These are phyloP conservation scores for Dicyrtomina minuta DNA, from an alignment of 2,888 invertebrate species.

Conservation along the genomic window DNA sequence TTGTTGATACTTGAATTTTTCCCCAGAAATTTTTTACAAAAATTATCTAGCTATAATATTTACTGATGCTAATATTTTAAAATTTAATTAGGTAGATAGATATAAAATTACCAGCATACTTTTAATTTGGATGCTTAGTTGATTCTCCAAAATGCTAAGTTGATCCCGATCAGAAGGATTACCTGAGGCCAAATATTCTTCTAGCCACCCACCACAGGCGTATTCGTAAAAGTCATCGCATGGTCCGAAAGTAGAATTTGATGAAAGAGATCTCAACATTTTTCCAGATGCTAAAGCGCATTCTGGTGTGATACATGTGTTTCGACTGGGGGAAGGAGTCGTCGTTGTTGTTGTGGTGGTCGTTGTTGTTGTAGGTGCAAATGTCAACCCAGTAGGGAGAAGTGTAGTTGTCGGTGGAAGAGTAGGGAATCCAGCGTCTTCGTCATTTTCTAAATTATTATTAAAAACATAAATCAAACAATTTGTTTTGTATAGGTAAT, in stretches of 20 bases:
- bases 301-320: not conserved
- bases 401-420: not conserved
- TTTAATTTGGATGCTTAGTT: not conserved
- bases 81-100: not conserved
- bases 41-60: too few relatives aligned
- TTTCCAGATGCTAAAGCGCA: not conserved
- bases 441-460: not conserved
- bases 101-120: too few relatives aligned
- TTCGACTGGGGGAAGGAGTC: not conserved
- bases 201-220: constrained; percentile 9
- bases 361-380: constrained; percentile 1
- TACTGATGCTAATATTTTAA: too few relatives aligned
- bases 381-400: constrained; percentile 11
- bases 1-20: too few relatives aligned
- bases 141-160: not conserved
- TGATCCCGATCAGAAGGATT: not conserved
- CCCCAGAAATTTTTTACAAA: too few relatives aligned
- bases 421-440: not conserved
- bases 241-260: not conserved
- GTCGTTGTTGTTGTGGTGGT: not conserved
- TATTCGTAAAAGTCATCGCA: constrained; percentile 8
- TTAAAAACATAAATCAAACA: not conserved
- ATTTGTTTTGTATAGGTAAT: too few relatives aligned
- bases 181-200: not conserved
- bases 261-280: not conserved